Evolutionary conservation across 2,888 invertebrate species (phyloP).

Genomic region (Papilio protenor): DNA sequence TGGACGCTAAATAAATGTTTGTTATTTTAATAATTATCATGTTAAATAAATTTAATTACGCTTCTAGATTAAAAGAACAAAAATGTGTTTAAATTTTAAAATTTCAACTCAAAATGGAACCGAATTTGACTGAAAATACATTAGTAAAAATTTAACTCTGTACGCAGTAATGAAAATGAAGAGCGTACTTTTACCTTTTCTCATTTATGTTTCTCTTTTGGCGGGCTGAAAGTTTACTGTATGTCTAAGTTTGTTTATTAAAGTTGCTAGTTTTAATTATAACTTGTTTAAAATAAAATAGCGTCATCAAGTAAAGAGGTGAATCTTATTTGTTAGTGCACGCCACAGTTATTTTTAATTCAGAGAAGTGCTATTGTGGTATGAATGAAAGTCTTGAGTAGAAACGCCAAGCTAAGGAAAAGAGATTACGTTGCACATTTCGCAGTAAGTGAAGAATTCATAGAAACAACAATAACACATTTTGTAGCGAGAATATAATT

Average conservation of each 20-base stretch:
- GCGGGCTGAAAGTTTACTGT: conserved; percentile 14
- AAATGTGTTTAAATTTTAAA: neutral
- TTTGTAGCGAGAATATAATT: neutral
- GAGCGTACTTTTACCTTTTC: neutral
- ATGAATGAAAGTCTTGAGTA: conserved; percentile 23
- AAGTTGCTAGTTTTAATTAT: conserved; percentile 30
- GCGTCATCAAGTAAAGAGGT: conserved; percentile 19
- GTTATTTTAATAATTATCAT: neutral
- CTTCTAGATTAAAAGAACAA: neutral
- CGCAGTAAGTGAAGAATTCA: conserved; percentile 15
- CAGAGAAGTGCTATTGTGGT: conserved; percentile 36
- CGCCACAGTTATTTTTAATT: conserved; percentile 34
- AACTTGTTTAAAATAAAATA: conserved; percentile 28
- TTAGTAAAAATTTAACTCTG: neutral
- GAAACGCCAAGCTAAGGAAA: conserved; percentile 4
- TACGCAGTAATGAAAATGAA: neutral
- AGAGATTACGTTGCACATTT: conserved; percentile 19
- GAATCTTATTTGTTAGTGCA: conserved; percentile 27
- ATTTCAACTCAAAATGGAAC: neutral
- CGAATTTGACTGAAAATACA: conserved; percentile 11
- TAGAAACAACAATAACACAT: neutral
- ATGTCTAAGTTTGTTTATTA: conserved; percentile 29
- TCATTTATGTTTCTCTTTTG: conserved; percentile 20
- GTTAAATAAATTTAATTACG: neutral
- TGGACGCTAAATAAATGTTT: neutral